phyloP scores from a whole-genome alignment of 1,140 invertebrate genomes.

The Pararge aegeria region DNA sequence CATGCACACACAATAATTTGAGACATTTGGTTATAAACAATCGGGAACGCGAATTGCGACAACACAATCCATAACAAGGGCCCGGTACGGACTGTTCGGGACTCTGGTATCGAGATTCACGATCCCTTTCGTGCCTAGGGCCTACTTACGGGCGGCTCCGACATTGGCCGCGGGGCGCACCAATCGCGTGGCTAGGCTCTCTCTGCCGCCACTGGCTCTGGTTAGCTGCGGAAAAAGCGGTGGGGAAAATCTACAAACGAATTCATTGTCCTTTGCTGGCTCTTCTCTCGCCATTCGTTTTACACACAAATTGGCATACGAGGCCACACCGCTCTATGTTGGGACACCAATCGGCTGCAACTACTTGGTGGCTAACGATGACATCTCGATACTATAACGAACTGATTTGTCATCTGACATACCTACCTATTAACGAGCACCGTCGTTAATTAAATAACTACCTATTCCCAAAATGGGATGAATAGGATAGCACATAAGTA shows the following conservation, averaged over 20 bases:
- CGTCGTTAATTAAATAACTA: no score
- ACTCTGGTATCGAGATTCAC: conserved; percentile 45
- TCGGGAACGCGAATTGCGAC: conserved; percentile 45
- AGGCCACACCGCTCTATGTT: conserved; percentile 58
- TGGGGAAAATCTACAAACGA: conserved; percentile 62
- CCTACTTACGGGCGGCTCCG: conserved; percentile 33
- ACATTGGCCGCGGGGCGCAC: conserved; percentile 52
- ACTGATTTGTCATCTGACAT: conserved; percentile 24
- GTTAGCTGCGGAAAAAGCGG: conserved; percentile 54
- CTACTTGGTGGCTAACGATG: conserved; percentile 33
- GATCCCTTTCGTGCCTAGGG: conserved; percentile 68
- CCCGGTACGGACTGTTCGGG: conserved; percentile 56
- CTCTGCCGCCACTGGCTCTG: conserved; percentile 51
- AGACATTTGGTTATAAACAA: conserved; percentile 54
- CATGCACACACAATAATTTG: conserved; percentile 45
- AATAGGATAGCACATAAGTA: no score
- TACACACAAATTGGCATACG: conserved; percentile 52
- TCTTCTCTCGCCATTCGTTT: conserved; percentile 59
- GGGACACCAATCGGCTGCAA: conserved; percentile 56
- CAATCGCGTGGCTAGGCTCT: conserved; percentile 46
- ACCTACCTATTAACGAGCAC: neutral
- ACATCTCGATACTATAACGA: conserved; percentile 24
- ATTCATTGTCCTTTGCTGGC: conserved; percentile 49
- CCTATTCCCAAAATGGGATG: no score
- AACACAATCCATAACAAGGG: conserved; percentile 62